Conservation (phyloP, 2,113 vertebrate genomes). For the Chamaetylas fuelleborni region DNA sequence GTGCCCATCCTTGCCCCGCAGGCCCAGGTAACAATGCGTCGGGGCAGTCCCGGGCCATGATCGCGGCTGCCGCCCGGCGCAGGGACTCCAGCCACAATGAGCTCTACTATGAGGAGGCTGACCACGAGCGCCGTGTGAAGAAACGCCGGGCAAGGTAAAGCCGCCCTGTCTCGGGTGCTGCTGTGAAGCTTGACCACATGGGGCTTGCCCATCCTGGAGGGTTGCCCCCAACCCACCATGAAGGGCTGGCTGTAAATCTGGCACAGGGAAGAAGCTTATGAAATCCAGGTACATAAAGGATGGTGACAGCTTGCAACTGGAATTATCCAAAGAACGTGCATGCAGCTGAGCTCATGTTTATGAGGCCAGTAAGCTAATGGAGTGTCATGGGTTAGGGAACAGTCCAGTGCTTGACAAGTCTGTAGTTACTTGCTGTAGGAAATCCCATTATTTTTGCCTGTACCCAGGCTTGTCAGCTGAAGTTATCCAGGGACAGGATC, state of each 20-base stretch:
- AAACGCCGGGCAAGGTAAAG: conserved; percentile 77
- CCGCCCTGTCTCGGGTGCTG: fast-evolving
- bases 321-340: neutral
- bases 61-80: conserved; percentile 82
- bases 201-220: fast-evolving
- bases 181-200: fast-evolving
- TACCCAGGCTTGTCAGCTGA: neutral
- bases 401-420: neutral
- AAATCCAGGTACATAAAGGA: neutral
- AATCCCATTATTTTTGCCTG: neutral
- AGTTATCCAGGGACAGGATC: neutral
- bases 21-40: conserved; percentile 80
- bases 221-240: fast-evolving
- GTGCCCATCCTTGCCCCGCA: neutral
- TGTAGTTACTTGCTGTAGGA: neutral
- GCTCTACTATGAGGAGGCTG: conserved; percentile 85
- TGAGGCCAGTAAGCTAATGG: neutral
- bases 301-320: neutral
- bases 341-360: neutral
- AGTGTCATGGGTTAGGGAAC: neutral
- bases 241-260: neutral
- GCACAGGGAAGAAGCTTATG: neutral
- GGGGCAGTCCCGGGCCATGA: conserved; percentile 88
- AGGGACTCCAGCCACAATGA: conserved; percentile 91
- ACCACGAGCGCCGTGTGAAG: conserved; percentile 73